Evolutionary conservation across 2,797 vertebrate genomes (phyloP).

Genomic region (Catamblyrhynchus diadema): DNA sequence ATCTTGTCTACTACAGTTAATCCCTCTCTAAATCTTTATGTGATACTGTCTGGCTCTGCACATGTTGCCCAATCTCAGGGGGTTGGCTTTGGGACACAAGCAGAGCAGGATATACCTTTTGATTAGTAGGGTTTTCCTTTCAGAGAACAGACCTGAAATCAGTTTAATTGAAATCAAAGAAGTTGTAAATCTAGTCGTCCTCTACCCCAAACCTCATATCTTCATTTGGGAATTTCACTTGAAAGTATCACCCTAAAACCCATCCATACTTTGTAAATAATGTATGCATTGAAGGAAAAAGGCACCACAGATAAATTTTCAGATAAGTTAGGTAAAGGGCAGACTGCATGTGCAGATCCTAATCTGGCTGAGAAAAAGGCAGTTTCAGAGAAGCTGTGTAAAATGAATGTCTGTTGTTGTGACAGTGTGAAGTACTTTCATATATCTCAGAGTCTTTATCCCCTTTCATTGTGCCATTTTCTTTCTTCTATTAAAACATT

Average conservation of each 20-base stretch:
- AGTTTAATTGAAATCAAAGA: background rate
- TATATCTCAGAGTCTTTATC: background rate
- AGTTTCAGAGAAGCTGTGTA: background rate
- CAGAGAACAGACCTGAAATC: background rate
- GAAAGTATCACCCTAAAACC: background rate
- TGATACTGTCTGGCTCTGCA: background rate
- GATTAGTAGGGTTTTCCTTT: background rate
- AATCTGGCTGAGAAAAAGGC: background rate
- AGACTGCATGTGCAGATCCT: background rate
- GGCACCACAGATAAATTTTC: background rate
- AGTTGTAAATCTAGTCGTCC: background rate
- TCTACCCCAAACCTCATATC: background rate
- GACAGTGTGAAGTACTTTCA: background rate
- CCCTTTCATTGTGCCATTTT: background rate
- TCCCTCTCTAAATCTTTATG: background rate
- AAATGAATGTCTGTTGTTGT: background rate
- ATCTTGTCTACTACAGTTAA: background rate
- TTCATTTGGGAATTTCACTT: background rate
- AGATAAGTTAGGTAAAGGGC: background rate
- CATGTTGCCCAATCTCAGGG: rapidly evolving
- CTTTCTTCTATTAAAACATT: background rate
- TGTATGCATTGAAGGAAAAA: background rate
- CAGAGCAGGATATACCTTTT: background rate
- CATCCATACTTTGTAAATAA: background rate
- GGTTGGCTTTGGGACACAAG: background rate